Evolutionary conservation across 2,888 invertebrate genomes (phyloP).

Genomic region (Clusia tigrina): DNA sequence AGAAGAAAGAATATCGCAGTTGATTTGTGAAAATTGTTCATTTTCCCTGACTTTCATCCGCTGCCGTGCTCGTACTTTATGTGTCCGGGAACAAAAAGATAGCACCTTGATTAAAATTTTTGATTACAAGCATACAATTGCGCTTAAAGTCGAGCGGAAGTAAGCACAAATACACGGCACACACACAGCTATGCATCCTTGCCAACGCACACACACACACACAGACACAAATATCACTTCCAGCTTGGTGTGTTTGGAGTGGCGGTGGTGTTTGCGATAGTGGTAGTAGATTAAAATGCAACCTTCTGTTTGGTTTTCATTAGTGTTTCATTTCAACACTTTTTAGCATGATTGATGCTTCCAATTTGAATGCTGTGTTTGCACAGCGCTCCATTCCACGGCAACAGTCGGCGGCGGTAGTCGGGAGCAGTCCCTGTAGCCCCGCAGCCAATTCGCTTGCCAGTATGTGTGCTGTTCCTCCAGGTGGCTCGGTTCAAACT

Average conservation of each 20-base stretch:
- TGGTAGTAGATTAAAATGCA: not conserved
- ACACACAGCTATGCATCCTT: not conserved
- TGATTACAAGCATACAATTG: conserved; percentile 44
- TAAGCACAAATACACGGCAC: not conserved
- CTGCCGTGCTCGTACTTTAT: conserved; percentile 1
- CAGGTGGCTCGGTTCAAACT: too few species aligned
- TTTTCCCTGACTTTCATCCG: conserved; percentile 8
- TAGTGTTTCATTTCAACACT: conserved; percentile 14
- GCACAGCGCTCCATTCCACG: not conserved
- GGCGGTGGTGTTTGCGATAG: not conserved
- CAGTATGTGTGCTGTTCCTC: too few species aligned
- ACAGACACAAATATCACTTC: not conserved
- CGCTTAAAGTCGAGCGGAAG: not conserved
- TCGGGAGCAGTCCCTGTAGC: too few species aligned
- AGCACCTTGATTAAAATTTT: conserved; percentile 52
- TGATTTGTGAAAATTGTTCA: conserved; percentile 13
- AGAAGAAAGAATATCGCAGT: not conserved
- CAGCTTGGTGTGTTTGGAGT: not conserved
- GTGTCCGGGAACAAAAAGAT: not conserved
- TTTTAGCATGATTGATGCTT: conserved; percentile 52
- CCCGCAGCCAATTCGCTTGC: too few species aligned
- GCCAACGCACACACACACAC: not conserved
- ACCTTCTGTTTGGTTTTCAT: conserved; percentile 5
- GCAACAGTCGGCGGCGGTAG: not conserved
- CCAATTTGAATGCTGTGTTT: conserved; percentile 54